Evolutionary conservation across 1,140 invertebrate species (phyloP), one percentile per base, ranked within the genome.

Genomic region (Pinna nobilis): DNA sequence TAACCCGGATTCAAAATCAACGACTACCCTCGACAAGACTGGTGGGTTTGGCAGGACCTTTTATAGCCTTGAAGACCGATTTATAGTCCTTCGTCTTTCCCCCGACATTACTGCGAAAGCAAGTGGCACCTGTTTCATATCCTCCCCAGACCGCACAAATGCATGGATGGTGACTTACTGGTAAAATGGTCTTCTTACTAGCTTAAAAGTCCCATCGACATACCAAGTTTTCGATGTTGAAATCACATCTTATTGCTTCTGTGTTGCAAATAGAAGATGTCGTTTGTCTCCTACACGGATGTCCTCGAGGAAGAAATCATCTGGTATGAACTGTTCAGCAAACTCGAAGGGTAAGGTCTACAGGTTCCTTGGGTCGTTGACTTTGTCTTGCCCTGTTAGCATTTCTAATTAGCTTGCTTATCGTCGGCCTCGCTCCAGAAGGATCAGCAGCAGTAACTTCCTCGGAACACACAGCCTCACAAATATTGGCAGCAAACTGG

Each of bases 161-260:
- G 61, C 50, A 37, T 73, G 61, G 23, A 73, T 66, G n/a, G 61
- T 65, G 47, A 73, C 32, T 20, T 66, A 44, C 20, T 73, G 70
- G 1, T 63, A 61, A 7, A 35, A 33, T 6, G 18, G 28, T 51
- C 23, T 51, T n/a, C 9, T 6, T 15, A 25, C 9, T 44, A 65
- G 35, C 70, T 65, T 72, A 49, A 72, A 72, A 6, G 63, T 67
- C 6, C 41, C 63, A 37, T 74, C 71, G 51, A 74, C 67, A 13
- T 67, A 67, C 71, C 71, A 74, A 3, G 51, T 7, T 50, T 50
- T 74, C 0, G 71, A 28, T 3, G 23, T n/a, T 1, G 30, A 20
- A 11, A 74, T 41, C 1, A 74, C 6, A 20, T 61, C 30, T 18
- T 39, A 53, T 33, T 74, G 71, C 11, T 59, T 23, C n/a, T 35